phyloP scores from a whole-genome alignment of 2,797 vertebrate genomes.

The Sebastes vulpes region DNA sequence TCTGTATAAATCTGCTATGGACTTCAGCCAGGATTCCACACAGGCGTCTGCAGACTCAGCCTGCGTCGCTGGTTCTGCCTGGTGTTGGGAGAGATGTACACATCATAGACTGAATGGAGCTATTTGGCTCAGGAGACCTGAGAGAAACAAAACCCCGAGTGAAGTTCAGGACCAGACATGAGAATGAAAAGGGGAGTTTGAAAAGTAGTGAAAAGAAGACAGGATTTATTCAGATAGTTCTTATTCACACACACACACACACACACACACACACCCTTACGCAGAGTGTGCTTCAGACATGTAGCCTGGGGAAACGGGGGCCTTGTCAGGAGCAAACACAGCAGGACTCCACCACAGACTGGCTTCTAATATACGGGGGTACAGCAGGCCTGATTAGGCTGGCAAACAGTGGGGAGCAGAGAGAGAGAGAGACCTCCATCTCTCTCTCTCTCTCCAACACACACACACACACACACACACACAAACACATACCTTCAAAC shows the following conservation, averaged over 20 bases:
- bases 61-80: neutral
- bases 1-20: neutral
- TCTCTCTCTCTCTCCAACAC: slow-evolving; percentile 40
- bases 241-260: neutral
- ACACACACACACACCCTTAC: neutral
- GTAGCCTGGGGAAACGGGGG: slow-evolving; percentile 78
- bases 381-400: slow-evolving; percentile 85
- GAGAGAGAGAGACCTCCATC: slow-evolving; percentile 17
- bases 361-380: slow-evolving; percentile 77
- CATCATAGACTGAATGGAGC: slow-evolving; percentile 7
- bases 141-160: slow-evolving; percentile 13
- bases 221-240: slow-evolving; percentile 62
- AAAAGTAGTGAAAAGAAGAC: slow-evolving; percentile 32
- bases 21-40: neutral
- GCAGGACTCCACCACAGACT: slow-evolving; percentile 80
- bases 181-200: slow-evolving; percentile 24
- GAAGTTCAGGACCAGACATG: slow-evolving; percentile 23
- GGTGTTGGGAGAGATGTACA: neutral
- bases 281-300: slow-evolving; percentile 76
- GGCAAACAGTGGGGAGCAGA: slow-evolving; percentile 79
- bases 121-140: neutral
- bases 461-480: slow-evolving; percentile 48
- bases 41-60: neutral
- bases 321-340: slow-evolving; percentile 77
- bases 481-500: slow-evolving; percentile 56